A percentile compares a stretch with the other conserved stretches of the same genome.
phyloP scores from a whole-genome alignment of 2,113 vertebrate species.

The Cygnus buccinator region DNA sequence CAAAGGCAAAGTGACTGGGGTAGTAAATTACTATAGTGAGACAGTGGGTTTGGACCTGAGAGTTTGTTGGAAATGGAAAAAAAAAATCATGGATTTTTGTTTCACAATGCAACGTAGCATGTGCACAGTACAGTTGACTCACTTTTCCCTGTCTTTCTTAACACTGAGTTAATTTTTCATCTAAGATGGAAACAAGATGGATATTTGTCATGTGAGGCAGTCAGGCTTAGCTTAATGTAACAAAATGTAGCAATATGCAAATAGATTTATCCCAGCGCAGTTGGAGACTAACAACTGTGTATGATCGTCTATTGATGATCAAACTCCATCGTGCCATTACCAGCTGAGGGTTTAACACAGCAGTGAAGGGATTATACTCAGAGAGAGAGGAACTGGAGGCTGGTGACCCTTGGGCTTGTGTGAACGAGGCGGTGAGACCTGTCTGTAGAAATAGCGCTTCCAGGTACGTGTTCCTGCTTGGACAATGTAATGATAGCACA shows the following conservation, averaged over 20 bases:
- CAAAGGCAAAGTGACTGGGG: neutral
- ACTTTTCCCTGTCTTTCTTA: neutral
- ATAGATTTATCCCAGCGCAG: neutral
- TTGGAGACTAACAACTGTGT: neutral
- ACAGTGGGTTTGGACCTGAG: neutral
- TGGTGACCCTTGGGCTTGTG: no score
- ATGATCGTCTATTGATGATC: neutral
- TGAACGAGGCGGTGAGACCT: no score
- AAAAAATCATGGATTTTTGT: neutral
- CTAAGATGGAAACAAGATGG: neutral
- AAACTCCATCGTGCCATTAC: no score
- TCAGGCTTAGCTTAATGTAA: neutral
- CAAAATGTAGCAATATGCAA: neutral
- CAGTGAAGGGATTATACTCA: no score
- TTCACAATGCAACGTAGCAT: neutral
- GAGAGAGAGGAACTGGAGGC: no score
- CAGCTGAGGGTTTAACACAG: no score
- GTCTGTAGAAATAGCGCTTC: no score
- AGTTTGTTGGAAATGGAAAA: neutral
- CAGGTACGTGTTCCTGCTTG: no score
- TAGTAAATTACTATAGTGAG: neutral
- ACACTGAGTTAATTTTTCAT: neutral
- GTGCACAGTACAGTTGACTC: neutral
- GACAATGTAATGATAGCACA: no score
- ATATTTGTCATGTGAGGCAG: neutral